Base-by-base conservation (phyloP, 2,797 vertebrate genomes). In the Carduelis carduelis region DNA sequence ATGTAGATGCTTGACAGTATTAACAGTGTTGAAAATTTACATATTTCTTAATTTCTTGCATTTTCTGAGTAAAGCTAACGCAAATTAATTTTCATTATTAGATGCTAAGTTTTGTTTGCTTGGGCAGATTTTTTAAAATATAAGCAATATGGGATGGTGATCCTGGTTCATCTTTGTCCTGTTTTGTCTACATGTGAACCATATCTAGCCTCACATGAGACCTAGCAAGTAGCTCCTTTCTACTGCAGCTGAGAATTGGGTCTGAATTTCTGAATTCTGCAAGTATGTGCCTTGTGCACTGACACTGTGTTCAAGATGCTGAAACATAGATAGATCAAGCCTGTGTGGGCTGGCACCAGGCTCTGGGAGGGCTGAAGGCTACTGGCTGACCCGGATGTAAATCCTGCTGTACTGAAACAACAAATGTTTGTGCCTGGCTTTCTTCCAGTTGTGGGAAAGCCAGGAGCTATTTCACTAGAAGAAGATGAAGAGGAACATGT, bases 321-420 rank as follows among this genome's bases (percentile, higher is more conserved):
- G 12, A 70, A 91, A 34, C 37, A 61, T 6, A 75, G 24, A 4
- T 14, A 47, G 37, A 26, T 6, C 20, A 68, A 28, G 52, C 46
- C 34, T 56, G 3, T 43, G 8, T 47, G 21, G 6, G 4, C 34
- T 6, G 2, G 39, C 0, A 4, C 27, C 39, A 20, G 19, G 28
- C 26, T 72, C 27, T 13, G 12, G 41, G 26, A 70, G 32, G 15
- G 7, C 50, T 6, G 4, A 83, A 56, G 27, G 19, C 37, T 64
- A 22, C 65, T 82, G 43, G 13, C 30, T 68, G 41, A 82, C 22
- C 8, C 26, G 50, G 34, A 14, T 30, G 9, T 3, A 5, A 87
- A 21, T 75, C 52, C 39, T 19, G 9, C 43, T 30, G 64, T 18
- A 17, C 27, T 39, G 9, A 66, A 76, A 41, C 12, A 46, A 16